Base-by-base conservation (phyloP, 2,113 vertebrate genomes). In the Gasterosteus aculeatus region DNA sequence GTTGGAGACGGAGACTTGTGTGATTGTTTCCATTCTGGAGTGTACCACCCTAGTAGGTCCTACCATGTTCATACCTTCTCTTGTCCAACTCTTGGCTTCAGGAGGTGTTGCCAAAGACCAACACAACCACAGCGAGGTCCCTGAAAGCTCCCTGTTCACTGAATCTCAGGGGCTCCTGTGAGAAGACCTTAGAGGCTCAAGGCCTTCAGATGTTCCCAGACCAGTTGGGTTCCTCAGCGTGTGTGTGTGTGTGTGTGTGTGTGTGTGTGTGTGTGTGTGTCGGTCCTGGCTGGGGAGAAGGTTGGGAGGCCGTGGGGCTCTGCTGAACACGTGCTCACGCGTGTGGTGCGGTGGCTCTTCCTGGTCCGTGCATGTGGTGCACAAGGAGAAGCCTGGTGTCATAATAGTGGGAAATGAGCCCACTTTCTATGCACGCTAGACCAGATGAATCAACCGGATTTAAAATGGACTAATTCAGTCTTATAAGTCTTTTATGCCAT, bases 221-320 rank as follows among this genome's bases (percentile, higher is more conserved):
- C 71, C 60, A 57, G 1, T 39, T 60, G 19, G 65, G 75, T 26
- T 26, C 22, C 22, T 26, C 22, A 26, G 22, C 22, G 22, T 26
- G 33, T 33, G 33, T 33, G 3, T 26, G 22, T 26, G 22, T 26
- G 22, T 26, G 22, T 26, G 22, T 26, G 22, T 26, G 22, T 26
- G 22, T 26, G 22, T 26, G 22, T 26, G 22, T 26, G 22, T 26
- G 22, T 26, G 22, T 26, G 22, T 26, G 22, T 26, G 22, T 26
- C 1, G 1, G 22, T 26, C 22, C 22, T 26, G 22, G 22, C 33
- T 33, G 33, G 33, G 3, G 33, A 33, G 33, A 33, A 61, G 63
- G 76, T 66, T 75, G 49, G 78, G 60, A 86, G 73, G 57, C 60
- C 42, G 69, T 46, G 80, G 73, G 18, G 16, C 41, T 6, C 33